Evolutionary conservation across 2,113 vertebrate genomes (phyloP), one percentile per base, ranked within the genome.

Genomic region (Rhinolophus ferrumequinum): DNA sequence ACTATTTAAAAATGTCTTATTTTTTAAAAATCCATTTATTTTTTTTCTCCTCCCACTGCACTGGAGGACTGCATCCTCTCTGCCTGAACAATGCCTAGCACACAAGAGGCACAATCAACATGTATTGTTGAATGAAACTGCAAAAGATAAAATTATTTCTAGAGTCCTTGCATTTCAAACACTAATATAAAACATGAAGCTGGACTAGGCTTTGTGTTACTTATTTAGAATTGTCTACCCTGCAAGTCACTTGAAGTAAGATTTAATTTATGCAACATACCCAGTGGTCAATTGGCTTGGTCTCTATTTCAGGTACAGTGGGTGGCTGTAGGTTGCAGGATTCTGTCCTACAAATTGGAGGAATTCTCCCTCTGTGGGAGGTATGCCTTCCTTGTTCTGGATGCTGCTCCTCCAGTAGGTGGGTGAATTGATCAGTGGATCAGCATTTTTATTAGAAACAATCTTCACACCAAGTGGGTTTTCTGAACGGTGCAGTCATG

Each of bases 81-180:
- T 35, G 30, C 33, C 52, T 80, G 33, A 88, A 91, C 77, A 72
- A 50, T 41, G 26, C n/a, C 66, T 81, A 22, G 14, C 5, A 60
- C 72, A 75, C n/a, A 70, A 67, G 19, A 56, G 35, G 15, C 22
- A 35, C 26, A 8, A 21, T 35, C 30, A 52, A 54, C 26, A 62
- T 3, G 28, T 28, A 52, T 28, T 90, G 38, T 47, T 84, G 19
- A 84, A 67, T n/a, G 16, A 81, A 60, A 75, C 6, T 16, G 44
- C 16, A 54, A 93, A 67, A 85, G 18, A 76, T 79, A 62, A 92
- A 70, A 58, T 67, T 56, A 84, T 84, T 72, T 92, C 69, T 81
- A 41, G 4, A 75, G 66, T 64, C 3, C 18, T n/a, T 69, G 38
- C 33, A 58, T 62, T 54, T 54, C 47, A 67, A 92, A 54, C 16